These are phyloP conservation scores for Danaus melanippus DNA, from an alignment of 1,140 invertebrate genomes.

Conservation along the genomic window DNA sequence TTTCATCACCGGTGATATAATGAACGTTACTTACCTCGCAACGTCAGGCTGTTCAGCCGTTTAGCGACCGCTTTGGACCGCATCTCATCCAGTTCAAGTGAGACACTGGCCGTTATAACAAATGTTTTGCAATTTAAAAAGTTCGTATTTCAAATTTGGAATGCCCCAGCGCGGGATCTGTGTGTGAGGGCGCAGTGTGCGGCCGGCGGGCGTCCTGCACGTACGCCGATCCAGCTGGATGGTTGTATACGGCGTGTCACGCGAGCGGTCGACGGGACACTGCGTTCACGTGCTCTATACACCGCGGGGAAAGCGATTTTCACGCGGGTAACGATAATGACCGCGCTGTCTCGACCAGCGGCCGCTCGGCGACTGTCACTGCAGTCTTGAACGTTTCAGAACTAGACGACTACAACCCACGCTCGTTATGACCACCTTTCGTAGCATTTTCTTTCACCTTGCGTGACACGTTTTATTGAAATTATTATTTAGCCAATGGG, in stretches of 20 bases:
- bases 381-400: conserved; percentile 24
- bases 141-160: conserved; percentile 40
- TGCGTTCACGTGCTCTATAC: conserved; percentile 60
- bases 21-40: conserved; percentile 58
- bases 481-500: conserved; percentile 22
- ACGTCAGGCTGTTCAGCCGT: conserved; percentile 51
- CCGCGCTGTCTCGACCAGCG: conserved; percentile 56
- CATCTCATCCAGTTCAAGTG: conserved; percentile 58
- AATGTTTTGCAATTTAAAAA: conserved; percentile 44
- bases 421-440: conserved; percentile 26
- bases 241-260: conserved; percentile 52
- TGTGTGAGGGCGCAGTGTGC: conserved; percentile 36
- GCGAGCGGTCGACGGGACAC: conserved; percentile 66
- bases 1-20: neutral
- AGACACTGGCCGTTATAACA: conserved; percentile 44
- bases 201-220: conserved; percentile 46
- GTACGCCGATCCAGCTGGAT: conserved; percentile 41
- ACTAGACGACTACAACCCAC: conserved; percentile 28
- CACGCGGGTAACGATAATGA: conserved; percentile 65
- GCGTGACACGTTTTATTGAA: conserved; percentile 27
- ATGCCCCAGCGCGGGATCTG: conserved; percentile 29
- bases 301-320: conserved; percentile 68
- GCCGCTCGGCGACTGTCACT: conserved; percentile 46
- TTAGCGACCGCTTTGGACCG: conserved; percentile 73
- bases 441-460: conserved; percentile 27